These are phyloP conservation scores for Dromaius novaehollandiae DNA, from an alignment of 2,113 vertebrate species.

Conservation along the genomic window DNA sequence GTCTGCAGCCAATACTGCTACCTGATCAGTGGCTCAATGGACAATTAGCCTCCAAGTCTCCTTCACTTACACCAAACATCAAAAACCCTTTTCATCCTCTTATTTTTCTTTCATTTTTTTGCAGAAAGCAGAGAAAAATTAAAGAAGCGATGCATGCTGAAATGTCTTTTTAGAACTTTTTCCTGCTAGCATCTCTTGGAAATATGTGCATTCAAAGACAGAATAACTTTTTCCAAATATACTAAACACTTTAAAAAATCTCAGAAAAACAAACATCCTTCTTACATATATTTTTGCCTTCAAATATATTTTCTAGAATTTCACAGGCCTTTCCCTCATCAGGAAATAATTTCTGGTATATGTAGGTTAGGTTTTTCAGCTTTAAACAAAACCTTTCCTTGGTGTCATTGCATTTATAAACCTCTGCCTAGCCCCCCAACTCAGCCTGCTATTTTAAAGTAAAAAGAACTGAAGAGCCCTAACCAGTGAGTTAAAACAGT, in stretches of 20 bases:
- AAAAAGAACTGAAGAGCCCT: neutral
- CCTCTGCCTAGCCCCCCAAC: neutral
- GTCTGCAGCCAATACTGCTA: neutral
- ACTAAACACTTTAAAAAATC: neutral
- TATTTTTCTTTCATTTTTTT: neutral
- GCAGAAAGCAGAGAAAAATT: neutral
- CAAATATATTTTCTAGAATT: neutral
- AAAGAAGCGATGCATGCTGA: neutral
- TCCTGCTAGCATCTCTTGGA: neutral
- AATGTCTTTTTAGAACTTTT: neutral
- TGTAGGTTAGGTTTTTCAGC: neutral
- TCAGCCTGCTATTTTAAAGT: neutral
- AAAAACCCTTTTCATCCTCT: neutral
- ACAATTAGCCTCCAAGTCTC: neutral
- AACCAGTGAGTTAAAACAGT: neutral
- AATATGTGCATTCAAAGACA: neutral
- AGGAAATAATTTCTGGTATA: neutral
- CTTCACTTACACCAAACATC: neutral
- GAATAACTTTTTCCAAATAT: neutral
- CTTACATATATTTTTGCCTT: neutral
- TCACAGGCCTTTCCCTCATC: neutral
- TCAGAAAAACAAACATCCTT: neutral
- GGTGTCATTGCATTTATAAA: neutral
- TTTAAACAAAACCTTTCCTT: conserved; percentile 9
- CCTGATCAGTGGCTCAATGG: neutral